Evolutionary conservation across 1,140 invertebrate genomes (phyloP), one percentile per base, ranked within the genome.

Genomic region (Choristoneura fumiferana): DNA sequence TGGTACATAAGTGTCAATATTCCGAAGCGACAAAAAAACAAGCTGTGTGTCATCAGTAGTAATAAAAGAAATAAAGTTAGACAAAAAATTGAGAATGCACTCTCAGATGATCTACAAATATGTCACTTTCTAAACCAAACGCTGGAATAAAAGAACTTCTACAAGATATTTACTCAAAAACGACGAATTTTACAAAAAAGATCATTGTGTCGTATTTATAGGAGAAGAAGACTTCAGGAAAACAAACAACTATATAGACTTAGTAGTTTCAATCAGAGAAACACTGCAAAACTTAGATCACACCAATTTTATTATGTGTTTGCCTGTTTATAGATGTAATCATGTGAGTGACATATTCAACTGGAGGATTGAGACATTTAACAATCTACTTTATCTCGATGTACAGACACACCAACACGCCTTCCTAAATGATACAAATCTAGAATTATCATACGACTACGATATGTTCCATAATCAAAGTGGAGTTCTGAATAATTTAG

Each of bases 291-390:
- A 43, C 13, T 8, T 43, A 4, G 2, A 43, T 5, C 6, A 18
- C 8, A 43, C 39, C 3, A 43, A 43, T 14, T 4, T 43, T 14
- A 14, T 43, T 15, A 6, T 43, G 1, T 43, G 39, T 14, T 14
- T 14, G 8, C 39, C 39, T n/a, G 15, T 14, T 6, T 43, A 43
- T 9, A 43, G 15, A 14, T 43, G 3, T 14, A 9, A 4, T 1
- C 8, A 14, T 4, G 8, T 3, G 3, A 15, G 13, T 5, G 3
- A 12, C 13, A 14, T 43, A 18, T 43, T 4, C 12, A 43, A 43
- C 39, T 43, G 13, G 13, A 43, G 39, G 17, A 14, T 43, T 43
- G 39, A 43, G 13, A 43, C 39, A 14, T 43, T 43, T 14, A 43
- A 43, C 39, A 43, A 43, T 14, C 12, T 43, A 9, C 39, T 43